Base-by-base conservation (phyloP, 2,888 invertebrate species). In the Brachynemurus nebulosus region DNA sequence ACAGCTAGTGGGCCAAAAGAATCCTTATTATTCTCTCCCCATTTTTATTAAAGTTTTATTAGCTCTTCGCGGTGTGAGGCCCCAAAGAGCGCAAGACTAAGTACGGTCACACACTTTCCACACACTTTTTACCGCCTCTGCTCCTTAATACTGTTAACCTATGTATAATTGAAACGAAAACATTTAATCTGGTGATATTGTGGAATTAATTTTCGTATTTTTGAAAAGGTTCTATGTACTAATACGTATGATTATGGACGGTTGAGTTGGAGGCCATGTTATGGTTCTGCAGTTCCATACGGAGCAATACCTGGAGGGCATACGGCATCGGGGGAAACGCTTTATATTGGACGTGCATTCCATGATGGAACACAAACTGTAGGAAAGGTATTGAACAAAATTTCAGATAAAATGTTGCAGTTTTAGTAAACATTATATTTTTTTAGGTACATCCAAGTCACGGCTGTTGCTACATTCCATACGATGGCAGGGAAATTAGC, bases 371-470 rank as follows among this genome's bases (percentile, higher is more conserved):
- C 72, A 18, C 55, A 70, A 44, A 72, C 73, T 4, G 69, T 72
- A 2, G 76, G 75, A 48, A 76, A 75, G 61, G 69, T 69, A 37
- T 23, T 23, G 7, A 23, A 23, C 9, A 23, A 23, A 23, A 23
- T 23, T 23, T 9, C 23, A 23, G n/a, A n/a, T n/a, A n/a, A n/a
- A n/a, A n/a, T n/a, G n/a, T n/a, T n/a, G n/a, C n/a, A n/a, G 9
- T 4, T 33, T 33, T 33, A 6, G 5, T 33, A 25, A 8, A 19
- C 20, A n/a, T 19, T 19, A 17, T 17, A 4, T 42, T 35, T 52
- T 66, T 69, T 9, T 63, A 79, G 73, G 70, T 80, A 18, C 78
- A 80, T 53, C 70, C 72, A 1, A 75, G 74, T 48, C 78, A 80
- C 55, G 72, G 68, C 17, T 61, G 65, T 18, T 72, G 76, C 54